These are phyloP conservation scores for Drosophila yakuba DNA, from an alignment of 1,140 invertebrate species.

Conservation along the genomic window DNA sequence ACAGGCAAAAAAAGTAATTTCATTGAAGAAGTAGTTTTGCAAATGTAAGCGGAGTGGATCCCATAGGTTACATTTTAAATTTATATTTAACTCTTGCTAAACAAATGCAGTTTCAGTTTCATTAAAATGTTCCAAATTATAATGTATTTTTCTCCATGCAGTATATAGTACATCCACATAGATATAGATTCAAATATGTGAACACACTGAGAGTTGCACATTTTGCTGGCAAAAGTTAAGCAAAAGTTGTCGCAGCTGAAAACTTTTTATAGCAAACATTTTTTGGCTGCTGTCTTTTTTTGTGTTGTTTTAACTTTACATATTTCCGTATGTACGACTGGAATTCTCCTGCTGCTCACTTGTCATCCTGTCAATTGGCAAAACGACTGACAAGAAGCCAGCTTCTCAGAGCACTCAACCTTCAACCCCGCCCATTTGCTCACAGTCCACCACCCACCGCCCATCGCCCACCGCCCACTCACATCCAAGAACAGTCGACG, in stretches of 20 bases:
- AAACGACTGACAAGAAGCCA: constrained; percentile 65
- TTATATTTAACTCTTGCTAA: no score
- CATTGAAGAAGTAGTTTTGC: not conserved
- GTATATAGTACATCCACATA: constrained; percentile 7
- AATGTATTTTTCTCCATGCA: constrained; percentile 18
- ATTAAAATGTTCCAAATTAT: not conserved
- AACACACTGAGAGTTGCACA: constrained; percentile 42
- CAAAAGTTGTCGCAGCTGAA: constrained; percentile 71
- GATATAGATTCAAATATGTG: constrained; percentile 17
- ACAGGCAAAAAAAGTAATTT: not conserved
- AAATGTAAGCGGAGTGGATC: not conserved
- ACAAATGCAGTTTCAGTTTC: not conserved
- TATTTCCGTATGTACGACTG: constrained; percentile 71
- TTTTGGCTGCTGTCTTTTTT: constrained; percentile 48
- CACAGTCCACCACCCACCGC: not conserved
- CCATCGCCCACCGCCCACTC: constrained; percentile 5
- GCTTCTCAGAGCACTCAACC: constrained; percentile 38
- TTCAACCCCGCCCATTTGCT: constrained; percentile 7
- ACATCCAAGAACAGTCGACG: constrained; percentile 34
- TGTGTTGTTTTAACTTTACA: constrained; percentile 58
- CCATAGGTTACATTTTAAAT: not conserved
- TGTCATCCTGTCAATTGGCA: constrained; percentile 80
- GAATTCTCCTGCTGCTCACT: constrained; percentile 83
- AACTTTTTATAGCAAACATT: constrained; percentile 72
- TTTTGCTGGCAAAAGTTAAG: constrained; percentile 65